phyloP scores from a whole-genome alignment of 1,140 invertebrate genomes.

The Lepidurus apus region DNA sequence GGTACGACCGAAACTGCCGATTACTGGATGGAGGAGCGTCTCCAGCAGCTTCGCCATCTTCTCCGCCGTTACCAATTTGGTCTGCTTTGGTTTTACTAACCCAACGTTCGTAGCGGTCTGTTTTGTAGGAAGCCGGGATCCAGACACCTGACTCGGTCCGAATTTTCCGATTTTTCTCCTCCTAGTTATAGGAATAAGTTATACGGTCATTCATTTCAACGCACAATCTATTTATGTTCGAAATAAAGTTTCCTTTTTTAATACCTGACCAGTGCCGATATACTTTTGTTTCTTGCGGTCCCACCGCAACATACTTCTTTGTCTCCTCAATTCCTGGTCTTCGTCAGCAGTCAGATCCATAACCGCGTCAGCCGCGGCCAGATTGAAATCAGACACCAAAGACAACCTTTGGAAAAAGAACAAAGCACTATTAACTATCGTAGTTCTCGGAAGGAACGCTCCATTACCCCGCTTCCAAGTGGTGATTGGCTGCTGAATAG shows the following conservation, averaged over 20 bases:
- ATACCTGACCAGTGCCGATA: constrained; percentile 59
- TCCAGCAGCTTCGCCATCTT: constrained; percentile 47
- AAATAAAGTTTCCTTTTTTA: not conserved
- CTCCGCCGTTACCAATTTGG: constrained; percentile 53
- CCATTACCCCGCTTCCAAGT: constrained; percentile 78
- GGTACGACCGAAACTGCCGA: constrained; percentile 38
- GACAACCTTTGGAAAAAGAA: constrained; percentile 54
- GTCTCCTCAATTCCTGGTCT: constrained; percentile 55
- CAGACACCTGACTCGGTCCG: constrained; percentile 89
- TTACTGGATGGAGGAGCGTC: constrained; percentile 37
- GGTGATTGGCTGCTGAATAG: constrained; percentile 75
- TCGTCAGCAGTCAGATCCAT: constrained; percentile 77
- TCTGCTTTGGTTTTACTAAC: constrained; percentile 71
- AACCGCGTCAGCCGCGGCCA: constrained; percentile 63
- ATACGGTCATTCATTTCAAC: constrained; percentile 2
- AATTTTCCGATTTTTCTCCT: constrained; percentile 69
- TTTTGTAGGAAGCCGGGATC: constrained; percentile 90
- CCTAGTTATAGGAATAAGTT: constrained; percentile 42
- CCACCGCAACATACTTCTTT: constrained; percentile 64
- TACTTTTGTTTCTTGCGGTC: constrained; percentile 90
- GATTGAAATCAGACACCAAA: constrained; percentile 63
- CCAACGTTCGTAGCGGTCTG: constrained; percentile 82
- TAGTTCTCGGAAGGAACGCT: constrained; percentile 30
- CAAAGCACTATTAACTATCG: constrained; percentile 28
- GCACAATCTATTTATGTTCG: not conserved